These are phyloP conservation scores for Centropus bengalensis DNA, from an alignment of 2,113 vertebrate genomes.

Conservation along the genomic window DNA sequence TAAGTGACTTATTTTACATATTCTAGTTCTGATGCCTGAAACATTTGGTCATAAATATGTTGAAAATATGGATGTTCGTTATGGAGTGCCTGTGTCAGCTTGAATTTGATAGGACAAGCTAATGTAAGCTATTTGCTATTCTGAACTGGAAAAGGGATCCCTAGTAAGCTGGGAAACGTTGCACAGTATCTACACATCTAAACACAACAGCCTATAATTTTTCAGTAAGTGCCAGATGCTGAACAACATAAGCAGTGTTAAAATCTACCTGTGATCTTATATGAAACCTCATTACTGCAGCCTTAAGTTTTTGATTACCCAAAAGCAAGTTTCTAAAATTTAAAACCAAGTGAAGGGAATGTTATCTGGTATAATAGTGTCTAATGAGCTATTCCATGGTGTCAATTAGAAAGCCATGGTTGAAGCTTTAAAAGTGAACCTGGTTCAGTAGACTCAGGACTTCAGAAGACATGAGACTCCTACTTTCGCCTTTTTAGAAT, in stretches of 20 bases:
- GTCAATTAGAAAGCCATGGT: neutral
- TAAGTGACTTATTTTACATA: constrained; percentile 50
- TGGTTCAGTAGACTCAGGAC: neutral
- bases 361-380: neutral
- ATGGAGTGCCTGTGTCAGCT: neutral
- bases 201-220: constrained; percentile 11
- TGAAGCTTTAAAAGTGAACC: neutral
- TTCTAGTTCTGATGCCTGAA: constrained; percentile 17
- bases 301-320: neutral
- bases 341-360: neutral
- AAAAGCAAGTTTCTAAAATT: neutral
- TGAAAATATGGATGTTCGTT: constrained; percentile 11
- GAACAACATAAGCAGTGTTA: neutral
- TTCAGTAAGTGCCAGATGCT: neutral
- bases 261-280: neutral
- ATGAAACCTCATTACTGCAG: neutral
- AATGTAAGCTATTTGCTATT: constrained; percentile 11
- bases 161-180: constrained; percentile 17
- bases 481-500: neutral
- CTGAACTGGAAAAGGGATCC: neutral
- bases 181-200: neutral
- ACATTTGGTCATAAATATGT: neutral
- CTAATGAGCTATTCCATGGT: neutral
- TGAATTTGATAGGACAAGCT: constrained; percentile 34
- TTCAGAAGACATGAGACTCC: neutral